Evolutionary conservation across 35 echinoderm and acorn worm genomes (phyloP).

Genomic region (Holothuria glaberrima): DNA sequence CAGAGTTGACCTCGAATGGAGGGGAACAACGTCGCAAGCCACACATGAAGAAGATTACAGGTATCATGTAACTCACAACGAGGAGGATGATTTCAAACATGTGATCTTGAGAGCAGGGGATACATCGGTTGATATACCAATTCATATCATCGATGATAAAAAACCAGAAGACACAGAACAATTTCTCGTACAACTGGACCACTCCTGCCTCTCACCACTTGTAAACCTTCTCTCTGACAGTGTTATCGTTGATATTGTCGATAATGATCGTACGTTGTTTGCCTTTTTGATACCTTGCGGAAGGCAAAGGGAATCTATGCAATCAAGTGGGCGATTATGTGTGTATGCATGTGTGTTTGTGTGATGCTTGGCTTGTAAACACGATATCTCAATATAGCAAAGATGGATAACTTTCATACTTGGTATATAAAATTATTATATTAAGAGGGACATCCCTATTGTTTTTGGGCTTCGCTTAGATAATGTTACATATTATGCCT

Average conservation of each 20-base stretch:
- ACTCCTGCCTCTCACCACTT: neutral
- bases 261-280: conserved; percentile 36
- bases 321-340: too few species aligned
- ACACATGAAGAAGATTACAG: conserved; percentile 7
- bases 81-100: conserved; percentile 1
- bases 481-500: too few species aligned
- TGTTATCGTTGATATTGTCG: conserved; percentile 31
- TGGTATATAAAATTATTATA: too few species aligned
- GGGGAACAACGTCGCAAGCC: conserved; percentile 34
- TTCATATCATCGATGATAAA: conserved; percentile 21
- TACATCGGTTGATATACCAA: conserved; percentile 6
- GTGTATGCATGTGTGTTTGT: too few species aligned
- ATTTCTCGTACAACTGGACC: conserved; percentile 13
- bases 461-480: too few species aligned
- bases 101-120: conserved; percentile 20
- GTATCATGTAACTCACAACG: conserved; percentile 7
- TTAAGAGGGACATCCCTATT: too few species aligned
- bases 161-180: conserved; percentile 23
- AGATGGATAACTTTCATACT: too few species aligned
- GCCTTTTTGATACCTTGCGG: too few species aligned
- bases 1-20: conserved; percentile 45
- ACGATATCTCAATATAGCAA: too few species aligned
- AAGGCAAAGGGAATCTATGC: too few species aligned
- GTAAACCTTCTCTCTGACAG: conserved; percentile 35
- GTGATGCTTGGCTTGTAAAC: too few species aligned